A percentile compares a stretch with the other conserved stretches of the same genome.
These are phyloP conservation scores for Candoia aspera DNA, from an alignment of 2,113 vertebrate species.

Conservation along the genomic window DNA sequence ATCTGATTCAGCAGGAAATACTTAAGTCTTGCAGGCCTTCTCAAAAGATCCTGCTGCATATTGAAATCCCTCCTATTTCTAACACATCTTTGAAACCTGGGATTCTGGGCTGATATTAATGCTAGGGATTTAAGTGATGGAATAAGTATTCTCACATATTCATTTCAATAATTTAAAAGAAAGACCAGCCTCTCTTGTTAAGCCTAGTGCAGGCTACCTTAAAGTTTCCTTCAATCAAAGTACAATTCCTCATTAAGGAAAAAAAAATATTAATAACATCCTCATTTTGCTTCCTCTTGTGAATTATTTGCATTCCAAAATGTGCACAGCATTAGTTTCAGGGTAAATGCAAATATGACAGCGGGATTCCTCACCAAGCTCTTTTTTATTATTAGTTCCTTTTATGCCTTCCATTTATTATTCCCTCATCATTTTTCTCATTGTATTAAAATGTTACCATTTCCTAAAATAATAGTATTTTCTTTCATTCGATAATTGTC, in stretches of 20 bases:
- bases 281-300: conserved; percentile 80
- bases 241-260: conserved; percentile 79
- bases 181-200: conserved; percentile 66
- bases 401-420: conserved; percentile 80
- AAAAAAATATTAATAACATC: conserved; percentile 81
- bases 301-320: conserved; percentile 84
- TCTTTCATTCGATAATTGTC: conserved; percentile 77
- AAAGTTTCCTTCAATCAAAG: conserved; percentile 77
- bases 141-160: conserved; percentile 63
- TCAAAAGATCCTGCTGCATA: conserved; percentile 60
- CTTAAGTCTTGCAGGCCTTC: conserved; percentile 41
- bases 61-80: conserved; percentile 66
- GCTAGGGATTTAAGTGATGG: conserved; percentile 64
- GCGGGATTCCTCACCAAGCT: conserved; percentile 78
- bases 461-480: conserved; percentile 82
- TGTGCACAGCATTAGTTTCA: conserved; percentile 80
- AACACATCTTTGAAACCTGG: conserved; percentile 64
- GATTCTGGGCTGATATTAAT: conserved; percentile 68
- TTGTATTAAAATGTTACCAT: conserved; percentile 80
- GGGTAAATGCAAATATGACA: conserved; percentile 85
- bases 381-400: conserved; percentile 81
- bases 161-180: conserved; percentile 58
- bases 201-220: conserved; percentile 73
- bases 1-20: neutral
- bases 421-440: conserved; percentile 78